Evolutionary conservation across 2,888 invertebrate species (phyloP), one percentile per base, ranked within the genome.

Genomic region (Yponomeuta malinellus): DNA sequence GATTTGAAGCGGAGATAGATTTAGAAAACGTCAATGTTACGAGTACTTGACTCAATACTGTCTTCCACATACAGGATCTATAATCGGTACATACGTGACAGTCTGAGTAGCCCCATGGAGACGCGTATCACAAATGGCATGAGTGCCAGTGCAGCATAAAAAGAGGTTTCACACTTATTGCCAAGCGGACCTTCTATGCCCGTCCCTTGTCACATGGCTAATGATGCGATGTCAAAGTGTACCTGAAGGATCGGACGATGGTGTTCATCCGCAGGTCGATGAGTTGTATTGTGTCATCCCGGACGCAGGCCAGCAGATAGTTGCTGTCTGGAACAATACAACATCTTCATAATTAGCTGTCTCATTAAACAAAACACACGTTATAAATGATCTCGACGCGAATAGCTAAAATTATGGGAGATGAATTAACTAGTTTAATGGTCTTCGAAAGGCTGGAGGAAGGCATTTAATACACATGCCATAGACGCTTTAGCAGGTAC

Each of bases 231-330:
- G 52, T 12, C 15, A 59, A 59, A 59, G 15, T 15, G 94, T 93
- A 98, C 98, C 96, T 95, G 92, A 97, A 98, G 72, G 97, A 96
- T 75, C 96, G 94, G 74, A 98, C 94, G 73, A 98, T 96, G 87
- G 97, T 96, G 91, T 97, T 98, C 95, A 96, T 98, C 83, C 99
- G 94, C 75, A 99, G 93, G 92, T 99, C 99, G 84, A 99, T 94
- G 72, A 99, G 93, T 86, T 97, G 97, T 78, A 99, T 94, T 31
- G 98, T 97, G 90, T 99, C 98, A 87, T 99, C 99, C 78, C 99
- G 93, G 71, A 98, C 97, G 85, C 98, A 98, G 81, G 97, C 96
- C 81, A 99, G 92, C 76, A 99, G 93, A 87, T 96, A 96, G 89
- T 96, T 96, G 78, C 96, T 95, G 93, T 98, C 98, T 97, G 94